These are phyloP conservation scores for Quiscalus mexicanus DNA, from an alignment of 2,113 vertebrate species.

Conservation along the genomic window DNA sequence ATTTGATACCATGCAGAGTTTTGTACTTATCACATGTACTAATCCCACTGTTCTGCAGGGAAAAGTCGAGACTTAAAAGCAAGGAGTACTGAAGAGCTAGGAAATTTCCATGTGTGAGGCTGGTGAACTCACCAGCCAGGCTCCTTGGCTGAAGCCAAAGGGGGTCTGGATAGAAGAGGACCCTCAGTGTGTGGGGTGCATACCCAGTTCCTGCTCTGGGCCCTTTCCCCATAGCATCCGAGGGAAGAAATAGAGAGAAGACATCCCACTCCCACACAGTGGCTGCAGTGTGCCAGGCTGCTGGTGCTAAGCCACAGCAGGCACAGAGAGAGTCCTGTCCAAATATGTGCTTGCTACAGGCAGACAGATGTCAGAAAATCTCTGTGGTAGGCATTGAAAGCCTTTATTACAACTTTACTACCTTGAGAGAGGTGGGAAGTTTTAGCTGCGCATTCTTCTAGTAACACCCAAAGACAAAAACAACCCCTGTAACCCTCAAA, in stretches of 20 bases:
- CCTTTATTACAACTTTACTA: not conserved
- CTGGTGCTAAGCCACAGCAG: not conserved
- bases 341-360: not conserved
- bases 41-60: not conserved
- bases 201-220: not conserved
- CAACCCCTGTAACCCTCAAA: not conserved
- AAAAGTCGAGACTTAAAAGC: not conserved
- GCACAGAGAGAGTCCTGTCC: not conserved
- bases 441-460: not conserved
- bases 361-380: not conserved
- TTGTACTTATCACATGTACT: not conserved
- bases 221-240: not conserved
- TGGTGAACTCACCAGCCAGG: not conserved
- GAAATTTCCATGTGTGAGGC: not conserved
- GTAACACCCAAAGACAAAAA: not conserved
- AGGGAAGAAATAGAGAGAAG: not conserved
- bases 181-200: not conserved
- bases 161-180: not conserved
- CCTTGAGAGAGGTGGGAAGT: not conserved
- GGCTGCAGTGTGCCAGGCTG: not conserved
- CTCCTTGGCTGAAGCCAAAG: not conserved
- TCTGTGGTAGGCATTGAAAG: accelerated
- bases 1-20: not conserved
- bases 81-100: not conserved
- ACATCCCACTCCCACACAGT: not conserved